These are phyloP conservation scores for Carcharodon carcharias DNA, from an alignment of 2,797 vertebrate species.

Conservation along the genomic window DNA sequence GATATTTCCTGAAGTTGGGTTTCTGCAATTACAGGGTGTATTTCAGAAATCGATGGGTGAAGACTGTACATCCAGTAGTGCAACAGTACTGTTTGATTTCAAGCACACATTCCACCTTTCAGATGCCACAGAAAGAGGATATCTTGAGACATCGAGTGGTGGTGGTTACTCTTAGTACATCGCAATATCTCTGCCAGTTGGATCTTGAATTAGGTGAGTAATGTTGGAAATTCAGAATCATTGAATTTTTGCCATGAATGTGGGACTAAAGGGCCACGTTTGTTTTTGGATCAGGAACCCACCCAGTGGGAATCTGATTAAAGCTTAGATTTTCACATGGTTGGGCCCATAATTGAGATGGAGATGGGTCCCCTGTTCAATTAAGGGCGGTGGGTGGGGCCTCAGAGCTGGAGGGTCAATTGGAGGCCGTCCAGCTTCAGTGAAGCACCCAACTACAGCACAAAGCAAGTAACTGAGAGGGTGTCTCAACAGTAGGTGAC, in stretches of 20 bases:
- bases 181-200: conserved; percentile 95
- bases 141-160: conserved; percentile 89
- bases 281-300: too few species aligned
- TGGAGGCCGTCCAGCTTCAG: too few species aligned
- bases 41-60: conserved; percentile 99
- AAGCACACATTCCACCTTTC: conserved; percentile 87
- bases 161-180: conserved; percentile 95
- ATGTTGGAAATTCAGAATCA: background rate
- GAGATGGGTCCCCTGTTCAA: too few species aligned
- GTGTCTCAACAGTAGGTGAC: background rate
- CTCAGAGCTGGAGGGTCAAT: too few species aligned
- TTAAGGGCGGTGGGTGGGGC: too few species aligned
- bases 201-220: conserved; percentile 88
- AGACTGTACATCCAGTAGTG: conserved; percentile 94
- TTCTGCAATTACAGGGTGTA: conserved; percentile 74
- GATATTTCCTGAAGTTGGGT: background rate
- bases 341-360: too few species aligned
- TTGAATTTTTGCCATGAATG: background rate
- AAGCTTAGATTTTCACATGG: too few species aligned
- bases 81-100: conserved; percentile 99
- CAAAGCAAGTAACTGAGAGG: too few species aligned
- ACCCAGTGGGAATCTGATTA: too few species aligned
- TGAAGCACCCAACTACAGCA: too few species aligned
- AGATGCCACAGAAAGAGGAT: conserved; percentile 95
- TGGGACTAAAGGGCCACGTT: too few species aligned